A percentile compares a stretch with the other conserved stretches of the same genome.
Conservation (phyloP, 92 coral and sea anemone species). For the Pocillopora grandis region DNA sequence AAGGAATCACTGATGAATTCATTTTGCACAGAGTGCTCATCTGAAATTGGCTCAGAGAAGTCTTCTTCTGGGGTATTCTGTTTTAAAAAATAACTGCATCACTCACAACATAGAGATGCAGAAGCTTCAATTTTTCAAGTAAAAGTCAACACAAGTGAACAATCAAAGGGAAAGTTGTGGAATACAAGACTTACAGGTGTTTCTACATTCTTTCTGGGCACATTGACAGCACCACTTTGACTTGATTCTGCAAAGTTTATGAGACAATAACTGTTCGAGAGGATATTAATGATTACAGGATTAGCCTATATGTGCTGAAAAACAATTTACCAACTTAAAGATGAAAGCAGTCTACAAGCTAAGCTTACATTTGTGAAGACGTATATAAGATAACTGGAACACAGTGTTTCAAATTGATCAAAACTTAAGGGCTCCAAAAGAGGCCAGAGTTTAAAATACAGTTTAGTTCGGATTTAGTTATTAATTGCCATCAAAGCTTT, state of each 20-base stretch:
- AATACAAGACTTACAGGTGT: conserved; percentile 23
- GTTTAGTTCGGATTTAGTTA: too few relatives aligned
- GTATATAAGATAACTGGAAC: too few relatives aligned
- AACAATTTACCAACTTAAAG: too few relatives aligned
- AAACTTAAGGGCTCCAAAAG: too few relatives aligned
- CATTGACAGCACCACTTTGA: conserved; percentile 25
- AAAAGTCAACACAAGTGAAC: background rate
- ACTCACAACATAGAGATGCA: background rate
- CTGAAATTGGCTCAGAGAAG: conserved; percentile 62
- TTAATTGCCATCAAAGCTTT: too few relatives aligned
- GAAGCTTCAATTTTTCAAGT: background rate
- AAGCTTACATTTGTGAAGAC: too few relatives aligned
- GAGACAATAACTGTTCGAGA: background rate
- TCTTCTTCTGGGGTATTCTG: conserved; percentile 40
- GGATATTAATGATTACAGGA: too few relatives aligned
- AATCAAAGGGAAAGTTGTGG: background rate
- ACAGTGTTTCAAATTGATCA: too few relatives aligned
- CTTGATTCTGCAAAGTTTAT: conserved; percentile 20
- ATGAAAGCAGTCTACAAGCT: too few relatives aligned
- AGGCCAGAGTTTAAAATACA: too few relatives aligned
- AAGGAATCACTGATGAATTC: conserved; percentile 95
- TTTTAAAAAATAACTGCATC: background rate
- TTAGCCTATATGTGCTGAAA: too few relatives aligned
- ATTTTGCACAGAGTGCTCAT: conserved; percentile 78
- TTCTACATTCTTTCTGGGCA: conserved; percentile 23